phyloP scores from a whole-genome alignment of 2,113 vertebrate species.

The Gorilla gorilla region DNA sequence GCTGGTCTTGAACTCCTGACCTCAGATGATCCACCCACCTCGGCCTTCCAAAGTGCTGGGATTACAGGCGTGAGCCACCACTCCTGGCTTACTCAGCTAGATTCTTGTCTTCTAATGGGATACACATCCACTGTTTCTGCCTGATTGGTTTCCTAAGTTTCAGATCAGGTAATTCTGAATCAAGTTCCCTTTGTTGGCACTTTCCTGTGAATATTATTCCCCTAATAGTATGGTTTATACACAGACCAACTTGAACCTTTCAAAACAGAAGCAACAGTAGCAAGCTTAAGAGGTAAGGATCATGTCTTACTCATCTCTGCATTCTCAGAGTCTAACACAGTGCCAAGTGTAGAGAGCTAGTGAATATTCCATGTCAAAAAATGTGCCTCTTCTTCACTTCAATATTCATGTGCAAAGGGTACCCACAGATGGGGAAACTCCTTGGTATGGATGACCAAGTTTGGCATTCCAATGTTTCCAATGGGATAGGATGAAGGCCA shows the following conservation, averaged over 20 bases:
- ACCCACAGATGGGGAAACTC: not conserved
- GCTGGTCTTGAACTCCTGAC: too few species aligned
- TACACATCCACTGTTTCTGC: not conserved
- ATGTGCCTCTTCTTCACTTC: not conserved
- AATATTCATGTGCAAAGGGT: not conserved
- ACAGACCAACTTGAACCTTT: not conserved
- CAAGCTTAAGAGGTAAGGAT: too few species aligned
- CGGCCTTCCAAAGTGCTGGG: too few species aligned
- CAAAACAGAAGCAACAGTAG: not conserved
- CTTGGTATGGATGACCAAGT: not conserved
- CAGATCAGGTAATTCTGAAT: not conserved
- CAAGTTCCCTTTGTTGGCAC: not conserved
- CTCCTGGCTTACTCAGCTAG: too few species aligned
- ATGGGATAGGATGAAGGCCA: not conserved
- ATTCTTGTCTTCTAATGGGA: not conserved
- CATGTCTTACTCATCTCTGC: rapidly evolving
- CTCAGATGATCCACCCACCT: too few species aligned
- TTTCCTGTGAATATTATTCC: not conserved
- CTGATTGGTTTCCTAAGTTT: not conserved
- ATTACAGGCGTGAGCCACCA: too few species aligned
- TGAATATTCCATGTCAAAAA: too few species aligned
- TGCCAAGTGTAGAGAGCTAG: not conserved
- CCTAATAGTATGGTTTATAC: not conserved
- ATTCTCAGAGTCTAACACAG: not conserved
- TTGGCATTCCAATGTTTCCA: rapidly evolving